These are phyloP conservation scores for Gadus macrocephalus DNA, from an alignment of 2,113 vertebrate species.

Conservation along the genomic window DNA sequence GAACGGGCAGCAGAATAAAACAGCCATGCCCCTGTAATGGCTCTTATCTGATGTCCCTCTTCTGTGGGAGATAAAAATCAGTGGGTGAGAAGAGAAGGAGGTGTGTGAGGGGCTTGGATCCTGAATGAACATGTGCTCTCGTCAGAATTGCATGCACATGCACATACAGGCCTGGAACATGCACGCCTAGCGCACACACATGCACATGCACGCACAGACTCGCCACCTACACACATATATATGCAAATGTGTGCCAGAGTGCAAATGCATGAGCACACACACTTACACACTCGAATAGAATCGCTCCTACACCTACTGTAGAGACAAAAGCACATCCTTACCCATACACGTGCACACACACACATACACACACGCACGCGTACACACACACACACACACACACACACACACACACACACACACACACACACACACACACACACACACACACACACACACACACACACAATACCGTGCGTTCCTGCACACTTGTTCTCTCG, in stretches of 20 bases:
- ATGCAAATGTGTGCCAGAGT: too few relatives aligned
- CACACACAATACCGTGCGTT: slow-evolving; percentile 1
- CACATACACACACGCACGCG: slow-evolving; percentile 7
- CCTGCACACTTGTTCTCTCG: slow-evolving; percentile 28
- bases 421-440: slow-evolving; percentile 5
- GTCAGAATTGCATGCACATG: slow-evolving; percentile 30
- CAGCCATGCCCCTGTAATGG: neutral
- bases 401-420: slow-evolving; percentile 14
- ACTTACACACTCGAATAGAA: too few relatives aligned
- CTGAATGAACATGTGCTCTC: slow-evolving; percentile 41
- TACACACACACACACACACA: too few relatives aligned
- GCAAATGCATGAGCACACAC: too few relatives aligned
- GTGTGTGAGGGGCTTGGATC: slow-evolving; percentile 31
- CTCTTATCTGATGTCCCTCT: slow-evolving; percentile 22
- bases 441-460: slow-evolving; percentile 16
- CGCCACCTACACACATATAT: slow-evolving; percentile 14
- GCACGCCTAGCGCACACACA: too few relatives aligned
- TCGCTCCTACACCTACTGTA: too few relatives aligned
- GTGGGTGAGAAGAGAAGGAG: slow-evolving; percentile 11
- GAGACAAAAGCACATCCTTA: too few relatives aligned
- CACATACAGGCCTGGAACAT: neutral
- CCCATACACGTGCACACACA: too few relatives aligned
- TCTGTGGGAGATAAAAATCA: slow-evolving; percentile 33
- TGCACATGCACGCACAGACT: too few relatives aligned
- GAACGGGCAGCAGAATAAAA: slow-evolving; percentile 25